Percentiles rank a stretch among this genome's conserved stretches.
phyloP scores from a whole-genome alignment of 2,113 vertebrate genomes.

The Mormyrus iriodes region DNA sequence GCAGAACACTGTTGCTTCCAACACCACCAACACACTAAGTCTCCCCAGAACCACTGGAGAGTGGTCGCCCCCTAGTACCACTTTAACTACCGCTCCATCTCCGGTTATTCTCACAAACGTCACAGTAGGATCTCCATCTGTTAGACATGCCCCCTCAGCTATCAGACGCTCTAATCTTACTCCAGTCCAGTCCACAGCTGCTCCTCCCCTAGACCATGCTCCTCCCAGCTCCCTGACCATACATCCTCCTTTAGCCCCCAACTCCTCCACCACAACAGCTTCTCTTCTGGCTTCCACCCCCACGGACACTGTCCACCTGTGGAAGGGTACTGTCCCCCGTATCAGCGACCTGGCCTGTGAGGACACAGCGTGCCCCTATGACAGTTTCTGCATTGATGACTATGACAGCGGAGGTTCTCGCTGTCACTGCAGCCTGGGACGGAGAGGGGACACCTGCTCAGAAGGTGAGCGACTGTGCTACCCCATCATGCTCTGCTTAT shows the following conservation, averaged over 20 bases:
- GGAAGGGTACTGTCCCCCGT: slow-evolving; percentile 39
- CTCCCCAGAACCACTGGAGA: not conserved
- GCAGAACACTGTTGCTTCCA: slow-evolving; percentile 36
- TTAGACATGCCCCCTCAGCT: not conserved
- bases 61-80: not conserved
- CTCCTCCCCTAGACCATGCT: slow-evolving; percentile 10
- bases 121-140: slow-evolving; percentile 27
- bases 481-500: not conserved
- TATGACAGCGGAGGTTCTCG: slow-evolving; percentile 74
- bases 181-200: slow-evolving; percentile 1
- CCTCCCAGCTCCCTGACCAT: slow-evolving; percentile 24
- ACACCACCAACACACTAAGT: slow-evolving; percentile 17
- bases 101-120: not conserved
- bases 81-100: not conserved
- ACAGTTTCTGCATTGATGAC: slow-evolving; percentile 87
- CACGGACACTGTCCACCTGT: slow-evolving; percentile 36
- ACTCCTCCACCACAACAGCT: not conserved
- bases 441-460: slow-evolving; percentile 69
- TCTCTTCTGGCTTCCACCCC: slow-evolving; percentile 23
- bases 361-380: slow-evolving; percentile 71
- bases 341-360: slow-evolving; percentile 74
- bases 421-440: slow-evolving; percentile 87
- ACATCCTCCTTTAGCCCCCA: not conserved
- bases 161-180: not conserved
- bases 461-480: slow-evolving; percentile 61